A percentile compares a stretch with the other conserved stretches of the same genome.
These are phyloP conservation scores for Endomychus coccineus DNA, from an alignment of 2,888 invertebrate genomes.

Conservation along the genomic window DNA sequence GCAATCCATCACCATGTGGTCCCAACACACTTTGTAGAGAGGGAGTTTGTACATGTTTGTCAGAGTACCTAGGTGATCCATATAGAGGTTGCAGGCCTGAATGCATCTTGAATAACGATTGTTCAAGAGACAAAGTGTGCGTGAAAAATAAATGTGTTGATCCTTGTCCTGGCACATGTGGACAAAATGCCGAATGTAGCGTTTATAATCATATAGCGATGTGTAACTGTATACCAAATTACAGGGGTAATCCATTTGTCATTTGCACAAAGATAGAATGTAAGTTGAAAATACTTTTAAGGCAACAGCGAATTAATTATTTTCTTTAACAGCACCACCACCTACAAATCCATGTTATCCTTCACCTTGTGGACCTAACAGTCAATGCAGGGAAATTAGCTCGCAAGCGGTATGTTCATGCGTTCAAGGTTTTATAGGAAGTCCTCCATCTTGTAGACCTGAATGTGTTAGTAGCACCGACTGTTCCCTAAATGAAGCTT, in stretches of 20 bases:
- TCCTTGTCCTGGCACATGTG: conserved; percentile 73
- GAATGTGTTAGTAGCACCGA: conserved; percentile 66
- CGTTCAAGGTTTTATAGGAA: conserved; percentile 59
- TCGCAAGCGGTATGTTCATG: conserved; percentile 64
- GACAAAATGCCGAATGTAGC: conserved; percentile 63
- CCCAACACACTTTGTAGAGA: conserved; percentile 65
- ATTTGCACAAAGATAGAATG: conserved; percentile 40
- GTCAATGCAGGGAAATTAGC: conserved; percentile 59
- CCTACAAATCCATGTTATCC: conserved; percentile 62
- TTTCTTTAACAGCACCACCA: conserved; percentile 15
- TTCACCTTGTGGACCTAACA: conserved; percentile 70
- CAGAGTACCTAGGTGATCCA: conserved; percentile 73
- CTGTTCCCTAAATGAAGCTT: conserved; percentile 58
- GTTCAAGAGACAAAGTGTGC: conserved; percentile 61
- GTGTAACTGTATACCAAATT: conserved; percentile 61
- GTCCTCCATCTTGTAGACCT: conserved; percentile 66
- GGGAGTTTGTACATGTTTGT: conserved; percentile 67
- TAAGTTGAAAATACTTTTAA: conserved; percentile 20
- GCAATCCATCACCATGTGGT: conserved; percentile 66
- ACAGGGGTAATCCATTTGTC: conserved; percentile 66
- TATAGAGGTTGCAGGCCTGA: conserved; percentile 65
- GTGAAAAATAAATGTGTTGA: conserved; percentile 65
- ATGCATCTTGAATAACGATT: conserved; percentile 64
- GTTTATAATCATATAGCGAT: conserved; percentile 63
- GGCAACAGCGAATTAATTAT: background rate